Evolutionary conservation across 2,797 vertebrate genomes (phyloP).

Genomic region (Lepilemur ruficaudatus): DNA sequence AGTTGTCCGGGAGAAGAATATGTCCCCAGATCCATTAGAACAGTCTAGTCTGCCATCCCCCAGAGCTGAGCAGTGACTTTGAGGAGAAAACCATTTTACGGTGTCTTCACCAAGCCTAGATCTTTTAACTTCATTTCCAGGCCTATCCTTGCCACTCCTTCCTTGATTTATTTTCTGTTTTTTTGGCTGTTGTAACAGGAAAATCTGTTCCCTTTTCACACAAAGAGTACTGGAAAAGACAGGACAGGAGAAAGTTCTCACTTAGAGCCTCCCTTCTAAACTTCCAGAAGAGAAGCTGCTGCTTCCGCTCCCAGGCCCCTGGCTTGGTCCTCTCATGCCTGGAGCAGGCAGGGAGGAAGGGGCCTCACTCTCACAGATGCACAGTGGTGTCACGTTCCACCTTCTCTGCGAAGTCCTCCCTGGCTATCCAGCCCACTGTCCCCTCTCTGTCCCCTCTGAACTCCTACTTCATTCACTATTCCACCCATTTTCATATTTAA

Average conservation of each 20-base stretch:
- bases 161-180: constrained; percentile 65
- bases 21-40: constrained; percentile 8
- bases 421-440: neutral
- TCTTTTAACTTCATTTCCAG: constrained; percentile 78
- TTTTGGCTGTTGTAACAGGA: constrained; percentile 41
- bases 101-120: constrained; percentile 32
- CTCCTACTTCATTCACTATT: neutral
- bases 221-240: neutral
- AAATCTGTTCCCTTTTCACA: constrained; percentile 44
- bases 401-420: neutral
- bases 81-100: constrained; percentile 27
- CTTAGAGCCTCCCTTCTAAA: neutral
- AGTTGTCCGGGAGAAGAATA: constrained; percentile 2
- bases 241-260: neutral
- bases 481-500: neutral
- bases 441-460: neutral
- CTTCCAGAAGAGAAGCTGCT: neutral
- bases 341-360: neutral
- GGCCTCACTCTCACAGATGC: neutral
- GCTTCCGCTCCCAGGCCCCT: neutral
- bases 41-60: neutral
- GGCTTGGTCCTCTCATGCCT: neutral
- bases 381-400: neutral
- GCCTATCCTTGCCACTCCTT: constrained; percentile 71
- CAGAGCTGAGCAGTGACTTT: neutral